phyloP scores from a whole-genome alignment of 2,797 vertebrate species.

The Epinephelus coioides region DNA sequence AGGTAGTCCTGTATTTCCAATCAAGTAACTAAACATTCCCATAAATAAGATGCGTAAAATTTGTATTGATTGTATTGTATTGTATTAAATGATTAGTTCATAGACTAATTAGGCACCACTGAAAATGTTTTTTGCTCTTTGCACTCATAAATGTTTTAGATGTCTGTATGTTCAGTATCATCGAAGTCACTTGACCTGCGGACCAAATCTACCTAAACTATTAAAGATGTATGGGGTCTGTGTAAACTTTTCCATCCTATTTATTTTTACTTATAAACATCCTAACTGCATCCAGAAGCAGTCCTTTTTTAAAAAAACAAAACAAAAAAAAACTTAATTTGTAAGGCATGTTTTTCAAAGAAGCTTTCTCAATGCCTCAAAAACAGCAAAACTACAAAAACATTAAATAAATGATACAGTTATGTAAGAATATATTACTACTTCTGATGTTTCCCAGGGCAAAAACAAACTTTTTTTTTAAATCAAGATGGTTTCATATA shows the following conservation, averaged over 20 bases:
- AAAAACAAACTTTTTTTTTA: slow-evolving; percentile 31
- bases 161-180: background rate
- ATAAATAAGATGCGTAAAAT: too few relatives aligned
- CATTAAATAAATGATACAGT: slow-evolving; percentile 13
- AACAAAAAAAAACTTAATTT: background rate
- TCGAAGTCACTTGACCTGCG: slow-evolving; percentile 19
- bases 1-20: too few relatives aligned
- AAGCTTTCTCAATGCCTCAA: slow-evolving; percentile 8
- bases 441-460: slow-evolving; percentile 38
- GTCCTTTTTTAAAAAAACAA: background rate
- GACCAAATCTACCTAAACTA: background rate
- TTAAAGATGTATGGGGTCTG: slow-evolving; percentile 3
- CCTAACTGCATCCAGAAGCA: slow-evolving; percentile 31
- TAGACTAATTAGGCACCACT: too few relatives aligned
- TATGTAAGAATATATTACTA: background rate
- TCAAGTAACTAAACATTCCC: too few relatives aligned
- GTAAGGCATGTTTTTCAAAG: slow-evolving; percentile 28
- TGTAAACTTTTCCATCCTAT: slow-evolving; percentile 33
- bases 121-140: too few relatives aligned
- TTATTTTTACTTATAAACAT: slow-evolving; percentile 35
- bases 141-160: too few relatives aligned
- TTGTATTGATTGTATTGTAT: too few relatives aligned
- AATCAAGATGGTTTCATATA: slow-evolving; percentile 34
- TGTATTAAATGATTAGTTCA: too few relatives aligned
- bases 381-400: slow-evolving; percentile 33